phyloP scores from a whole-genome alignment of 2,113 vertebrate species.

The Limnothrissa miodon region DNA sequence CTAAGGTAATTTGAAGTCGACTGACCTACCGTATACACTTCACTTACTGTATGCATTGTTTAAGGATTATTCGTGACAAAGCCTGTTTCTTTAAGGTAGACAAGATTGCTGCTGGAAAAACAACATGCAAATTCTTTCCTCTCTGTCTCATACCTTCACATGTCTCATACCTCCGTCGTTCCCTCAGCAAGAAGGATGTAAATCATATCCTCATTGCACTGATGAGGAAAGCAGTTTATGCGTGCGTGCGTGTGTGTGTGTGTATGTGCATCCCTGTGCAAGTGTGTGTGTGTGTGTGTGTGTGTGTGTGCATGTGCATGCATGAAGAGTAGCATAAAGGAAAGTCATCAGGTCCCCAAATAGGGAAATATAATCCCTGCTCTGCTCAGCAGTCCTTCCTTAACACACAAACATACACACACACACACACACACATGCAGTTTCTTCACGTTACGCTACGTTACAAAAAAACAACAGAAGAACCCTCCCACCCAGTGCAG shows the following conservation, averaged over 20 bases:
- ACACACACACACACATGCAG: too few relatives aligned
- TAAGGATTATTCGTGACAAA: not conserved
- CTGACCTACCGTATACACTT: too few relatives aligned
- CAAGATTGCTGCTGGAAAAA: not conserved
- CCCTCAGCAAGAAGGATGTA: not conserved
- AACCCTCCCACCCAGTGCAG: too few relatives aligned
- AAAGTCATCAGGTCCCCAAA: constrained; percentile 2
- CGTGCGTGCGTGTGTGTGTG: not conserved
- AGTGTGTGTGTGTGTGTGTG: not conserved
- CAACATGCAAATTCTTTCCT: constrained; percentile 1
- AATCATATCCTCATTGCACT: constrained; percentile 4
- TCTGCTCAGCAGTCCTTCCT: not conserved
- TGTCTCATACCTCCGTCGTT: not conserved
- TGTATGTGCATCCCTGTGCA: too few relatives aligned
- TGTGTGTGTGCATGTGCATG: not conserved
- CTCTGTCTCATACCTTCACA: not conserved
- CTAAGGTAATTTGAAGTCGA: not conserved
- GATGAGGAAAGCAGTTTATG: constrained; percentile 12
- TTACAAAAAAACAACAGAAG: too few relatives aligned
- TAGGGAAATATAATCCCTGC: not conserved
- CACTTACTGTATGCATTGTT: not conserved
- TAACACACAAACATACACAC: too few relatives aligned
- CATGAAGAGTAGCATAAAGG: not conserved
- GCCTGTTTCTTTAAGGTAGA: not conserved
- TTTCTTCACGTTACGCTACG: too few relatives aligned